These are phyloP conservation scores for Siniperca scherzeri DNA, from an alignment of 2,797 vertebrate species.

Conservation along the genomic window DNA sequence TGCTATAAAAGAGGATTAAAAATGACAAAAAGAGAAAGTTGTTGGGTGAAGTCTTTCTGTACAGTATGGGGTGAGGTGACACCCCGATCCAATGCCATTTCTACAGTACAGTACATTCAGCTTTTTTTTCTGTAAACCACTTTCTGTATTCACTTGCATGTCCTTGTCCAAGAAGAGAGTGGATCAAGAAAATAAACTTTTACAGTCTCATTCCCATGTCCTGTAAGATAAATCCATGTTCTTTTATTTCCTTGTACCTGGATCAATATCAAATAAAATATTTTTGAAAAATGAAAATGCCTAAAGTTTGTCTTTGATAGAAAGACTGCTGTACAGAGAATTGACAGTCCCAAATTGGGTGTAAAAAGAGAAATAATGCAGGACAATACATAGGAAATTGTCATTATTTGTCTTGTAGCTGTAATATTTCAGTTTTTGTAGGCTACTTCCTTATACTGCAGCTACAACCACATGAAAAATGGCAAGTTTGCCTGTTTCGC, in stretches of 20 bases:
- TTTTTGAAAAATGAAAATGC: conserved; percentile 86
- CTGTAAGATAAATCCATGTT: conserved; percentile 84
- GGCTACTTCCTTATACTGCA: neutral
- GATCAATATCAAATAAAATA: conserved; percentile 88
- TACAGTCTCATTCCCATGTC: conserved; percentile 82
- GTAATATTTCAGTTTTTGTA: neutral
- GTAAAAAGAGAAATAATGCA: neutral
- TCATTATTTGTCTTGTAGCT: neutral
- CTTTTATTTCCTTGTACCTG: conserved; percentile 87
- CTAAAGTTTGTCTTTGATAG: conserved; percentile 47
- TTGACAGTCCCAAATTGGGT: neutral
- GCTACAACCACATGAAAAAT: conserved; percentile 14
- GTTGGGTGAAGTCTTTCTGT: conserved; percentile 84
- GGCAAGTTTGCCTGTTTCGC: conserved; percentile 5
- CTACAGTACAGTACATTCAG: conserved; percentile 72
- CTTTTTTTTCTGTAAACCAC: conserved; percentile 74
- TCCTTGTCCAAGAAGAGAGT: conserved; percentile 81
- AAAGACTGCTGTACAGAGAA: neutral
- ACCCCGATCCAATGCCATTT: conserved; percentile 69
- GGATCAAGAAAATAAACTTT: conserved; percentile 79
- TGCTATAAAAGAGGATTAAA: conserved; percentile 82
- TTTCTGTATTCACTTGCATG: conserved; percentile 85
- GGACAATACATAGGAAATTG: neutral
- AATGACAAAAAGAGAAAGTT: conserved; percentile 79
- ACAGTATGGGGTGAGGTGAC: conserved; percentile 68